Evolutionary conservation across 2,888 invertebrate species (phyloP).

Genomic region (Pammene aurita): DNA sequence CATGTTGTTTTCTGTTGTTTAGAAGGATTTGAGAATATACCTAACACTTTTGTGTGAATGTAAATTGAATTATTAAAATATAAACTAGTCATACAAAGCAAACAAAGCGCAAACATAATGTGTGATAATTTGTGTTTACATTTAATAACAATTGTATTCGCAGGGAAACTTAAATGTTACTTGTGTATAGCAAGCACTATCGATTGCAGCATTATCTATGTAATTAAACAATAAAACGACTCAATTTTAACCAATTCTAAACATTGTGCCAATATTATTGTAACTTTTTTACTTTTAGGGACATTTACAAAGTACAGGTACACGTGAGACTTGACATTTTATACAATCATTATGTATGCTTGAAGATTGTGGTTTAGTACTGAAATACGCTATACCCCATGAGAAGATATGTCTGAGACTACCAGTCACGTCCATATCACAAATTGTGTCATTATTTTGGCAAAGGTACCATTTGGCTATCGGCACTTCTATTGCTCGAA

Average conservation of each 20-base stretch:
- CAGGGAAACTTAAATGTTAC: background rate
- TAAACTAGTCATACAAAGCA: constrained; percentile 41
- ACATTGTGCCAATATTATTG: constrained; percentile 55
- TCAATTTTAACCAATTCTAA: constrained; percentile 39
- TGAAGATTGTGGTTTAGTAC: constrained; percentile 11
- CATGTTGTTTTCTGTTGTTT: constrained; percentile 28
- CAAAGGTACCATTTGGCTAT: no score
- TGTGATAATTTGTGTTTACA: constrained; percentile 27
- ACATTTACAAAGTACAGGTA: constrained; percentile 39
- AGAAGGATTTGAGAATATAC: constrained; percentile 4
- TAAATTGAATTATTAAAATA: constrained; percentile 27
- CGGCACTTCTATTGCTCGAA: no score
- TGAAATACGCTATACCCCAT: constrained; percentile 1
- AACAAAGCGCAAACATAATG: constrained; percentile 26
- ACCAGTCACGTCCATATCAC: constrained; percentile 21
- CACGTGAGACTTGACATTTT: constrained; percentile 51
- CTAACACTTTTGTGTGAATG: constrained; percentile 32
- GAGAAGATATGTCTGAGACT: background rate
- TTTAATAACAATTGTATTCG: background rate
- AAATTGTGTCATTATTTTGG: background rate
- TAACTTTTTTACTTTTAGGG: constrained; percentile 38
- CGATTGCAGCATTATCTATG: background rate
- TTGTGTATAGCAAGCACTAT: background rate
- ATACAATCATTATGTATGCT: constrained; percentile 46
- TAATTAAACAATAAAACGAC: constrained; percentile 10